A percentile compares a stretch with the other conserved stretches of the same genome.
phyloP scores from a whole-genome alignment of 2,888 invertebrate species.

The Athrips mouffetella region DNA sequence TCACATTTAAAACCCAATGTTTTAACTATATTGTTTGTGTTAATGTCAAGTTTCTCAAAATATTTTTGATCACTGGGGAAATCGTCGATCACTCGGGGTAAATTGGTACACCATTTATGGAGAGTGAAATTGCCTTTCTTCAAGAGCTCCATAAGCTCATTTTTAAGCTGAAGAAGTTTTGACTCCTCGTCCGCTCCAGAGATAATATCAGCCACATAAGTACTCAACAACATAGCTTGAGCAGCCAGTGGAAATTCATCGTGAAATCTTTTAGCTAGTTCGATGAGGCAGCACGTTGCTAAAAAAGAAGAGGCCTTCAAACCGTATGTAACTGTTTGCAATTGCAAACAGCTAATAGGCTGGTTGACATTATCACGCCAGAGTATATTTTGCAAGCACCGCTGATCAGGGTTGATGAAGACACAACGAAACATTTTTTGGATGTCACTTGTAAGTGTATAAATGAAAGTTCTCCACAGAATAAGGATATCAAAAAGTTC shows the following conservation, averaged over 20 bases:
- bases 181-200: slow-evolving; percentile 5
- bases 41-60: slow-evolving; percentile 5
- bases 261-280: slow-evolving; percentile 11
- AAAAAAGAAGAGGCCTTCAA: slow-evolving; percentile 18
- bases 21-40: slow-evolving; percentile 5
- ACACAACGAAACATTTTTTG: neutral
- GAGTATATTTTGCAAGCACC: slow-evolving; percentile 18
- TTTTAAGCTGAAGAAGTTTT: slow-evolving; percentile 12
- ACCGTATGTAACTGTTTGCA: slow-evolving; percentile 18
- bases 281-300: slow-evolving; percentile 16
- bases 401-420: neutral
- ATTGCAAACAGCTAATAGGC: slow-evolving; percentile 14
- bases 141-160: slow-evolving; percentile 14
- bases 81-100: slow-evolving; percentile 1
- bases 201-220: slow-evolving; percentile 7
- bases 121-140: slow-evolving; percentile 9
- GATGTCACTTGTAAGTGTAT: neutral
- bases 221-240: slow-evolving; percentile 12
- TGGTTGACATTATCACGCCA: slow-evolving; percentile 18
- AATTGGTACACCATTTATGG: slow-evolving; percentile 18
- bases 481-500: no score
- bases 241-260: slow-evolving; percentile 18
- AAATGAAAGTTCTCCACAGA: neutral
- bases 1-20: slow-evolving; percentile 15
- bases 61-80: slow-evolving; percentile 6